A percentile compares a stretch with the other conserved stretches of the same genome.
phyloP scores from a whole-genome alignment of 2,113 vertebrate species.

The Sebastes fasciatus region DNA sequence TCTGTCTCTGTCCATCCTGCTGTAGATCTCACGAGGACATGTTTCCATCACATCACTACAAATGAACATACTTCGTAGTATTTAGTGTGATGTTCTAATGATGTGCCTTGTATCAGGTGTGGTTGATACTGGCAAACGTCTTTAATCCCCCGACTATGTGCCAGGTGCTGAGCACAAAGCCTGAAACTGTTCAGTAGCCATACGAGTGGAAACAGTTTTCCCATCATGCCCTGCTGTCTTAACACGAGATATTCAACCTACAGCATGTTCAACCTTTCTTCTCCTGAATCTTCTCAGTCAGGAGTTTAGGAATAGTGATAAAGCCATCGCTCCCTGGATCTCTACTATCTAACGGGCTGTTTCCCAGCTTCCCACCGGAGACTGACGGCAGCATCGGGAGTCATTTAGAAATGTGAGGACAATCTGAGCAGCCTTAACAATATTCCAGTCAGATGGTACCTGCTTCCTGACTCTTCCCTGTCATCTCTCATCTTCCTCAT shows the following conservation, averaged over 20 bases:
- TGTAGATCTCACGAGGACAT: conserved; percentile 82
- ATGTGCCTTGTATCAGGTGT: conserved; percentile 92
- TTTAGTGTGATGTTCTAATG: conserved; percentile 78
- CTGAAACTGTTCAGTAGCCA: conserved; percentile 55
- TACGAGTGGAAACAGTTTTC: conserved; percentile 48
- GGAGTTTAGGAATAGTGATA: conserved; percentile 39
- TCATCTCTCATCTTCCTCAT: conserved; percentile 34
- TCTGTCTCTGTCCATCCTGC: conserved; percentile 73
- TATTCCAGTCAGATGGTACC: conserved; percentile 27
- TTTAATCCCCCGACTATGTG: conserved; percentile 20
- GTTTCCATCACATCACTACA: conserved; percentile 66
- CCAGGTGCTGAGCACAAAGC: conserved; percentile 41
- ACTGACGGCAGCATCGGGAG: neutral
- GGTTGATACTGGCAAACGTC: conserved; percentile 63
- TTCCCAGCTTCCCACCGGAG: conserved; percentile 11
- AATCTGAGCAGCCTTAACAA: conserved; percentile 73
- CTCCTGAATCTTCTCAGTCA: conserved; percentile 36
- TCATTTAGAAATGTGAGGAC: conserved; percentile 35
- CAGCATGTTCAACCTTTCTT: neutral
- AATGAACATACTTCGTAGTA: neutral
- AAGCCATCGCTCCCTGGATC: conserved; percentile 55
- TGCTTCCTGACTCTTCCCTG: conserved; percentile 35
- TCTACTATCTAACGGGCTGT: conserved; percentile 22
- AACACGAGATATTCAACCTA: conserved; percentile 10
- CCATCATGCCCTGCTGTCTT: conserved; percentile 60